A percentile compares a stretch with the other conserved stretches of the same genome.
Evolutionary conservation across 2,888 invertebrate species (phyloP).

Genomic region (Aporophyla nigra): DNA sequence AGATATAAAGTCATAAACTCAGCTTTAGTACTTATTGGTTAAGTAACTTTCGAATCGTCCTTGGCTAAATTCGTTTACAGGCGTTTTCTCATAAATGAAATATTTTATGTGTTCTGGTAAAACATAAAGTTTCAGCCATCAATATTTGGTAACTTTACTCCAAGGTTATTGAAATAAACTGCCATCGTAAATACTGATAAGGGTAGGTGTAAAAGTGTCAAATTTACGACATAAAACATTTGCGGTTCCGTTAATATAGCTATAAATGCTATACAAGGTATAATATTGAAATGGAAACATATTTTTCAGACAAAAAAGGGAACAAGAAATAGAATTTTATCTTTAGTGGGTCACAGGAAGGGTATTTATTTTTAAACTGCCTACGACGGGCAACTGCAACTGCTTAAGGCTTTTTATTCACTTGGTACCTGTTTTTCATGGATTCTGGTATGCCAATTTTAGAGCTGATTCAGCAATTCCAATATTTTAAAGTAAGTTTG

Average conservation of each 20-base stretch:
- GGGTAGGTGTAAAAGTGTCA: slow-evolving; percentile 61
- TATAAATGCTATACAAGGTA: slow-evolving; percentile 5
- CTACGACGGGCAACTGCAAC: no score
- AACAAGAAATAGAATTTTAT: neutral
- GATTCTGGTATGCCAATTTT: neutral
- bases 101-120: slow-evolving; percentile 58
- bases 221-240: slow-evolving; percentile 60
- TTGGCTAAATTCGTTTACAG: neutral
- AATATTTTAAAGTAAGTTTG: neutral
- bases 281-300: neutral
- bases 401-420: neutral
- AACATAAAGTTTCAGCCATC: slow-evolving; percentile 65
- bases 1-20: no score
- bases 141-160: slow-evolving; percentile 63
- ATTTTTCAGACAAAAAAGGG: slow-evolving; percentile 10
- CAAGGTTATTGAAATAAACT: slow-evolving; percentile 75
- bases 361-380: neutral
- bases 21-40: neutral
- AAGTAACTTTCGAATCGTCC: slow-evolving; percentile 4
- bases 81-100: slow-evolving; percentile 24
- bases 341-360: neutral
- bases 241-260: slow-evolving; percentile 30
- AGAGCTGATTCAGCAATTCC: neutral
- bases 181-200: slow-evolving; percentile 71
- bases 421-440: no score